Conservation (phyloP, 2,888 invertebrate genomes). For the Ichneumoninae sp. region DNA sequence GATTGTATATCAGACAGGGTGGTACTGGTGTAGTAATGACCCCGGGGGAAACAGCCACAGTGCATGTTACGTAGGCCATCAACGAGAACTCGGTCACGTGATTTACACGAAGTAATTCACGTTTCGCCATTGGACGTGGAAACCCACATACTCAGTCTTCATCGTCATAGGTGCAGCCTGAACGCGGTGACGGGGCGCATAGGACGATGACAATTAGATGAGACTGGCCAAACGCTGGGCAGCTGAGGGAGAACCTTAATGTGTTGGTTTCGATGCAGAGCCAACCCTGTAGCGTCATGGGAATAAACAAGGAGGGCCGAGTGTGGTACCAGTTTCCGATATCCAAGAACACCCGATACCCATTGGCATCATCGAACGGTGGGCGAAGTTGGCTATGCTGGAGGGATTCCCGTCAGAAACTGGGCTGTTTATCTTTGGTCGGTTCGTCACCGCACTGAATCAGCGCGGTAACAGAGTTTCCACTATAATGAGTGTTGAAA, state of each 20-base stretch:
- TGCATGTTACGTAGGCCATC: conserved; percentile 35
- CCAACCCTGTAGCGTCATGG: too few relatives aligned
- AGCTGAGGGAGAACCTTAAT: background rate
- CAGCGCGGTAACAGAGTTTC: too few relatives aligned
- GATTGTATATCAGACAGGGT: background rate
- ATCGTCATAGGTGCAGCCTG: background rate
- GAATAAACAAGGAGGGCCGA: too few relatives aligned
- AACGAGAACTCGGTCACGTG: conserved; percentile 16
- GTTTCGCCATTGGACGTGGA: background rate
- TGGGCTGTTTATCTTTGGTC: too few relatives aligned
- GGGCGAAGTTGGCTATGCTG: too few relatives aligned
- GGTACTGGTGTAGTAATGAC: conserved; percentile 47
- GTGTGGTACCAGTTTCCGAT: too few relatives aligned
- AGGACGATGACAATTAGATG: background rate
- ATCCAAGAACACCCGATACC: too few relatives aligned
- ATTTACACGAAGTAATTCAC: conserved; percentile 11
- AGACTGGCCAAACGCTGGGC: background rate
- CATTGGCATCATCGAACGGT: too few relatives aligned
- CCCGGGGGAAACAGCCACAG: conserved; percentile 28
- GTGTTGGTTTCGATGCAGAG: too few relatives aligned
- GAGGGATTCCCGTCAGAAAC: too few relatives aligned
- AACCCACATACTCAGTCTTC: conserved; percentile 22
- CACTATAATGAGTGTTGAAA: too few relatives aligned
- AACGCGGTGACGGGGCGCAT: background rate
- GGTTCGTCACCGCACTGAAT: too few relatives aligned